Base-by-base conservation (phyloP, 2,797 vertebrate genomes). In the Bradypus variegatus region DNA sequence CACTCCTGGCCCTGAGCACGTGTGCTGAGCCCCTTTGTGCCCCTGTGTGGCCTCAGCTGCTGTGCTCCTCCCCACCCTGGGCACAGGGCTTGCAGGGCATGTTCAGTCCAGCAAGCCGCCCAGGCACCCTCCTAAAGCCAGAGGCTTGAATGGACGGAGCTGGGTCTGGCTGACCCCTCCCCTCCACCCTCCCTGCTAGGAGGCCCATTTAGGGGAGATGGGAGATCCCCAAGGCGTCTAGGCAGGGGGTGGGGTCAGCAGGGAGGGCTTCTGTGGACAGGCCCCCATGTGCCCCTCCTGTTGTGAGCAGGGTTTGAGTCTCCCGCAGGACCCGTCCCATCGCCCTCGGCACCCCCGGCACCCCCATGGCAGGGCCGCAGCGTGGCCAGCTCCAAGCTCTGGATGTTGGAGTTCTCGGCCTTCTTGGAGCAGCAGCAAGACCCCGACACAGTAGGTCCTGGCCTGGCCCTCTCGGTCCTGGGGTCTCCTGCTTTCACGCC, bases 381-480 rank as follows among this genome's bases (percentile, higher is more conserved):
- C 53, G 98, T 99, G 93, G 98, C 98, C 96, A 98, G 98, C 97
- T 98, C 98, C 95, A 99, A 98, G 95, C 98, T 99, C 87, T 98
- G 98, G 96, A 98, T 99, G 98, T 96, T 99, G 96, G 99, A 99
- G 96, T 99, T 99, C 97, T 99, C 98, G 2, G 98, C 99, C 62
- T 99, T 99, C 96, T 97, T 99, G 95, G 99, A 99, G 97, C 98
- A 98, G 96, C 98, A 98, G 86, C 98, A 98, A 93, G 98, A 99
- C 95, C 98, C 98, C 9, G 98, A 99, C 88, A 98, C 97, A 69
- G 99, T 99, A 97, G 98, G 98, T 73, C 8, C 78, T 87, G 62
- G 72, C n/a, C 92, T 77, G 86, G 75, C 65, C 13, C 45, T 6
- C 62, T 82, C 79, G 3, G 75, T 36, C 3, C 36, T 45, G 33